Evolutionary conservation across 2,888 invertebrate species (phyloP), one percentile per base, ranked within the genome.

Genomic region (Argyresthia goedartella): DNA sequence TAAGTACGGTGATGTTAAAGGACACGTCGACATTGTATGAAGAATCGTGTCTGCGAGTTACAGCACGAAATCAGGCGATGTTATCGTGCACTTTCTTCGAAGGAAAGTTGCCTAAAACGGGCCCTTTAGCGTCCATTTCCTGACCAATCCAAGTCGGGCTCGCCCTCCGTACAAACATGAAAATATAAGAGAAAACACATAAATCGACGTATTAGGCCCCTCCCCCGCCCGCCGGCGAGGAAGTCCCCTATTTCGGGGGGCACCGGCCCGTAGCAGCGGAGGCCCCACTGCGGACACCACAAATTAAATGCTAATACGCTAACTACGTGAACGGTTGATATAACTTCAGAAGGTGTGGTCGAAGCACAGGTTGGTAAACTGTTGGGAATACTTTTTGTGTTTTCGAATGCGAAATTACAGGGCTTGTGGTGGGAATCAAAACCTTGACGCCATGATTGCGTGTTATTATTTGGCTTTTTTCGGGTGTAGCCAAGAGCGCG

Each of bases 301-400:
- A 73, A 79, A 84, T 85, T 85, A 85, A 79, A 85, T 85, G 85
- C 80, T 82, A 85, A 85, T 85, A 77, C 79, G 76, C 56, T 14
- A 36, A 48, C 15, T 62, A 61, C 55, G 60, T 69, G 77, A 78
- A 77, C 72, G 66, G 55, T 66, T 60, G 78, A 78, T 76, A 76
- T 59, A 63, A 62, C 67, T 69, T 62, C 61, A 47, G 64, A 64
- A 52, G 52, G 47, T 52, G 47, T 47, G 41, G 52, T 52, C 39
- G 11, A 36, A n/a, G 25, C 25, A 6, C 25, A 25, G 25, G 25
- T 25, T 25, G 25, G 41, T 50, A 13, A 44, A 50, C 36, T 25
- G 43, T 35, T 10, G 35, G 46, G 45, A 35, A 45, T 51, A 51
- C 15, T 51, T 36, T 41, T 50, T n/a, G 49, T 10, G 14, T 15